A percentile compares a stretch with the other conserved stretches of the same genome.
Conservation (phyloP, 2,113 vertebrate genomes). For the Mobula hypostoma region DNA sequence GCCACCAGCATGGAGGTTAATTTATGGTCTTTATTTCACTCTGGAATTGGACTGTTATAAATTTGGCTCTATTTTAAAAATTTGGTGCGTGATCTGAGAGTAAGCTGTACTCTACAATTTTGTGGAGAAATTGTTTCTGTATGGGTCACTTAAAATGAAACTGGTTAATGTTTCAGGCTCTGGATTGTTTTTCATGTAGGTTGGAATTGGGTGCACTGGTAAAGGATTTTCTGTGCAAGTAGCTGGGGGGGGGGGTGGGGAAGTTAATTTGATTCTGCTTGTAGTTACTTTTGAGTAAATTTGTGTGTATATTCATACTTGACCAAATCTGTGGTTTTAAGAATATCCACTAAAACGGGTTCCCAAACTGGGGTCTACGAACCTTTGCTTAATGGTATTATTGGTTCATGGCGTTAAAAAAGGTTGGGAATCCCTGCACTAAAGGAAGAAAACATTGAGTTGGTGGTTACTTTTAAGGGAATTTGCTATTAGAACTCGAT, state of each 20-base stretch:
- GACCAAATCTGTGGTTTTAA: neutral
- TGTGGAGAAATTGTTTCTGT: neutral
- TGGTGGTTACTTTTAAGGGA: neutral
- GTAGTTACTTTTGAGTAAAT: no score
- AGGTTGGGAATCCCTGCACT: no score
- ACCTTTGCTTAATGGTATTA: no score
- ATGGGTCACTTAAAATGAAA: neutral
- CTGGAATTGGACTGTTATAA: neutral
- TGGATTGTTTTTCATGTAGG: neutral
- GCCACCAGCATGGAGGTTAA: neutral
- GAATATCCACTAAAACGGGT: neutral
- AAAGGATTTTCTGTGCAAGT: neutral
- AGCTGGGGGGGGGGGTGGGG: no score
- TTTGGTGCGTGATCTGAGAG: neutral
- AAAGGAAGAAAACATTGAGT: neutral
- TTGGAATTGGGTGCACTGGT: neutral
- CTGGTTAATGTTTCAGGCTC: neutral
- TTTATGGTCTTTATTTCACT: neutral
- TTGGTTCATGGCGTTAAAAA: no score
- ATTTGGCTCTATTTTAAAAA: neutral
- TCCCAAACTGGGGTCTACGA: no score
- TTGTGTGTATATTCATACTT: neutral
- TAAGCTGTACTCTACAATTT: neutral
- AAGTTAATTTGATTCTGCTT: neutral
- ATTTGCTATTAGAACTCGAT: no score